Evolutionary conservation across 2,888 invertebrate species (phyloP), one percentile per base, ranked within the genome.

Genomic region (Callyntrura sp.): DNA sequence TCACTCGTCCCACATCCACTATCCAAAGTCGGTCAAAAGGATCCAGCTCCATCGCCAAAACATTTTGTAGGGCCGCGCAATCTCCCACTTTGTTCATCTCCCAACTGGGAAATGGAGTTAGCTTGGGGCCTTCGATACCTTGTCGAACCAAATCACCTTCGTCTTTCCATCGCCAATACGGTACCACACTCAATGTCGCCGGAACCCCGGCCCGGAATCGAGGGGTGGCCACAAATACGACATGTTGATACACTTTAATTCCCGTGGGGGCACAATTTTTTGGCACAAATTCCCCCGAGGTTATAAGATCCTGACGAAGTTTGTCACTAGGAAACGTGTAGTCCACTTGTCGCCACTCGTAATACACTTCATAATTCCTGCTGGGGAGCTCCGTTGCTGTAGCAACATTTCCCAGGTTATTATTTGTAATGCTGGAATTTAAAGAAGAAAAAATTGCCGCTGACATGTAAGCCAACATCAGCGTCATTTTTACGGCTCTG

Each of bases 11-110:
- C 79, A 96, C 96, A 92, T 97, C 97, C 78, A 96, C 95, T 57
- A 96, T 97, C 97, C 82, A 96, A 95, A 60, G 96, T 95, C 83
- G 73, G 5, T 48, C 43, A 90, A 95, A 95, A 0, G 95, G 95
- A 94, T 97, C 97, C 62, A 97, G 96, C 94, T 97, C 97, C 92
- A 97, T 95, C 92, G 96, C 96, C 94, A 97, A 97, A 35, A 97
- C 97, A 93, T 96, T 96, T 94, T 97, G 97, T 90, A 97, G 95
- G 0, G 96, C 96, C 0, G 95, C 94, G 94, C 97, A 97, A 94
- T 97, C 88, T 28, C 92, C 92, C 14, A 90, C 11, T 48, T 86
- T 62, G 17, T 91, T 83, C 91, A 92, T 91, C 57, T 90, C 87
- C 92, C 92, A 92, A 4, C 79, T 84, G 20, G 92, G 92, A 83